Evolutionary conservation across 2,113 vertebrate species (phyloP).

Genomic region (Rhinichthys klamathensis): DNA sequence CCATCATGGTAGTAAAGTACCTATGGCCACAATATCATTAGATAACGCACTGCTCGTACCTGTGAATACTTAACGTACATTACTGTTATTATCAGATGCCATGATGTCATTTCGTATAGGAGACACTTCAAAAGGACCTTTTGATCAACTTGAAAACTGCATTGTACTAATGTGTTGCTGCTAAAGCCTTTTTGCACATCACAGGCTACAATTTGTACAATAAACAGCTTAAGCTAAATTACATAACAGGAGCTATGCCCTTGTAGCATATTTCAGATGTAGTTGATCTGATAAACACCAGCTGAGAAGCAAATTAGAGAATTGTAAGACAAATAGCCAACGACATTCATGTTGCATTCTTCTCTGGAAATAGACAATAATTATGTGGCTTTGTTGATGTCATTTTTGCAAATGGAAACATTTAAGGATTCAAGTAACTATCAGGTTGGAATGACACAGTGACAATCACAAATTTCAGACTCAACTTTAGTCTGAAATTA

Average conservation of each 20-base stretch:
- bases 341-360: slow-evolving; percentile 31
- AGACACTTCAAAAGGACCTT: slow-evolving; percentile 20
- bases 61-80: slow-evolving; percentile 8
- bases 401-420: neutral
- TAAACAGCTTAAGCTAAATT: slow-evolving; percentile 44
- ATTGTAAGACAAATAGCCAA: slow-evolving; percentile 24
- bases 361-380: slow-evolving; percentile 15
- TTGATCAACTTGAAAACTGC: slow-evolving; percentile 22
- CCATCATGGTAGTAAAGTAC: neutral
- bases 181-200: slow-evolving; percentile 41
- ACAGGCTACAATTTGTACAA: slow-evolving; percentile 50
- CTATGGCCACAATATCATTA: neutral
- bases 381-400: slow-evolving; percentile 23
- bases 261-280: slow-evolving; percentile 17
- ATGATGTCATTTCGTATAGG: neutral
- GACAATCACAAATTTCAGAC: neutral
- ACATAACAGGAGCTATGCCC: slow-evolving; percentile 23
- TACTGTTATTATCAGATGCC: neutral
- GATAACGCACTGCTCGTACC: neutral
- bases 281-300: neutral
- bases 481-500: neutral
- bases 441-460: neutral
- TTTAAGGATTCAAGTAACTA: slow-evolving; percentile 11
- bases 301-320: slow-evolving; percentile 25
- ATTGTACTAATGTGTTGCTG: slow-evolving; percentile 25